These are phyloP conservation scores for Zaprionus ghesquierei DNA, from an alignment of 1,140 invertebrate genomes.

Conservation along the genomic window DNA sequence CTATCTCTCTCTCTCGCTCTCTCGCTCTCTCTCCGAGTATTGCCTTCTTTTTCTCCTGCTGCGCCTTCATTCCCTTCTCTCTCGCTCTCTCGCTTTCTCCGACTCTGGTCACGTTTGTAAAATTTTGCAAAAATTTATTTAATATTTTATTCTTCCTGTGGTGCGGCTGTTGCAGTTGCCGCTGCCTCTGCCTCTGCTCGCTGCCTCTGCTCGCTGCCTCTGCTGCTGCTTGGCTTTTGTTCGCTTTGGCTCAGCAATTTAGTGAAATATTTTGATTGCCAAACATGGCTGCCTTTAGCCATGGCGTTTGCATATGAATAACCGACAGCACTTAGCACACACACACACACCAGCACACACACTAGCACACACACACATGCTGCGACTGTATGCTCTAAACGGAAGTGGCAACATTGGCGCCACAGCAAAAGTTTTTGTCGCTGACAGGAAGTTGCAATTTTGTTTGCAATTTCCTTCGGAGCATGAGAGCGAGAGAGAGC, in stretches of 20 bases:
- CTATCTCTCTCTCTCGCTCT: background rate
- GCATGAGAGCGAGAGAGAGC: conserved; percentile 13
- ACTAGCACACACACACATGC: conserved; percentile 9
- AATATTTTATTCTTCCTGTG: conserved; percentile 71
- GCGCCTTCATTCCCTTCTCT: no score
- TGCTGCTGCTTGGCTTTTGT: conserved; percentile 39
- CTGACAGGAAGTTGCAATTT: conserved; percentile 81
- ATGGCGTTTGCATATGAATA: conserved; percentile 76
- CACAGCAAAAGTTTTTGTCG: conserved; percentile 80
- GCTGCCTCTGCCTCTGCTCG: conserved; percentile 8
- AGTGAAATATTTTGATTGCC: conserved; percentile 80
- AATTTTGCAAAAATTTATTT: conserved; percentile 69
- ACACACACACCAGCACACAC: conserved; percentile 3
- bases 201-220: conserved; percentile 6
- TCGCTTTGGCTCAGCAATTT: conserved; percentile 63
- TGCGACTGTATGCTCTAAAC: conserved; percentile 49
- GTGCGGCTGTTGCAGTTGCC: conserved; percentile 35
- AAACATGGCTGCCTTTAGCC: conserved; percentile 54
- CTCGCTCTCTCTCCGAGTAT: background rate
- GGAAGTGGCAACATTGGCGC: conserved; percentile 79
- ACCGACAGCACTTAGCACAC: conserved; percentile 71
- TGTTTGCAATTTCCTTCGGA: conserved; percentile 79
- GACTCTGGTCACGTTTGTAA: conserved; percentile 69
- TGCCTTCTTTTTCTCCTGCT: background rate
- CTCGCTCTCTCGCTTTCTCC: background rate